phyloP scores from a whole-genome alignment of 2,888 invertebrate species.

The Laothoe populi region DNA sequence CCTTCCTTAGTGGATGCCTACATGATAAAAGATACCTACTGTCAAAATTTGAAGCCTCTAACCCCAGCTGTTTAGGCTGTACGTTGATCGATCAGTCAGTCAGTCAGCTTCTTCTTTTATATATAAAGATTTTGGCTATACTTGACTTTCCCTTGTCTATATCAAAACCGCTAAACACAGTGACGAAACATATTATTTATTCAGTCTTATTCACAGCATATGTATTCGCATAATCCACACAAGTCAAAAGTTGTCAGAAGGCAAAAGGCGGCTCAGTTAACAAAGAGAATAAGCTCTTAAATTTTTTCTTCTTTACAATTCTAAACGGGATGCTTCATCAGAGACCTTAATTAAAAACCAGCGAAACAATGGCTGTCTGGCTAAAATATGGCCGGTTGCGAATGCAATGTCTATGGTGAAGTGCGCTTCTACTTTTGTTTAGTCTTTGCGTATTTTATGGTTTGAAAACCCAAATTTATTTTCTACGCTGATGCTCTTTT shows the following conservation, averaged over 20 bases:
- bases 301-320: slow-evolving; percentile 13
- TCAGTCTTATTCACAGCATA: not conserved
- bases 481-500: not conserved
- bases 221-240: not conserved
- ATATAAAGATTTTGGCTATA: too few relatives aligned
- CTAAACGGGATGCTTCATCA: slow-evolving; percentile 52
- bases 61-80: too few relatives aligned
- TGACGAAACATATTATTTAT: not conserved
- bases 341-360: slow-evolving; percentile 61
- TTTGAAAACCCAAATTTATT: not conserved
- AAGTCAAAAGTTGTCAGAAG: not conserved
- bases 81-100: too few relatives aligned
- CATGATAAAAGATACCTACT: too few relatives aligned
- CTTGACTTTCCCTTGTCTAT: not conserved
- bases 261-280: slow-evolving; percentile 9
- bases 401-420: slow-evolving; percentile 40
- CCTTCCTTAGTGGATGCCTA: too few relatives aligned
- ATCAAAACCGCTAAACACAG: not conserved
- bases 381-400: slow-evolving; percentile 43
- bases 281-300: slow-evolving; percentile 21
- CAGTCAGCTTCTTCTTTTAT: too few relatives aligned
- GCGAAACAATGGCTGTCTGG: slow-evolving; percentile 52
- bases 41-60: too few relatives aligned
- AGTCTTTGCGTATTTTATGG: slow-evolving; percentile 16
- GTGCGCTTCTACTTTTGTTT: slow-evolving; percentile 22